Evolutionary conservation across 1,140 invertebrate genomes (phyloP), one percentile per base, ranked within the genome.

Genomic region (Triops longicaudatus): DNA sequence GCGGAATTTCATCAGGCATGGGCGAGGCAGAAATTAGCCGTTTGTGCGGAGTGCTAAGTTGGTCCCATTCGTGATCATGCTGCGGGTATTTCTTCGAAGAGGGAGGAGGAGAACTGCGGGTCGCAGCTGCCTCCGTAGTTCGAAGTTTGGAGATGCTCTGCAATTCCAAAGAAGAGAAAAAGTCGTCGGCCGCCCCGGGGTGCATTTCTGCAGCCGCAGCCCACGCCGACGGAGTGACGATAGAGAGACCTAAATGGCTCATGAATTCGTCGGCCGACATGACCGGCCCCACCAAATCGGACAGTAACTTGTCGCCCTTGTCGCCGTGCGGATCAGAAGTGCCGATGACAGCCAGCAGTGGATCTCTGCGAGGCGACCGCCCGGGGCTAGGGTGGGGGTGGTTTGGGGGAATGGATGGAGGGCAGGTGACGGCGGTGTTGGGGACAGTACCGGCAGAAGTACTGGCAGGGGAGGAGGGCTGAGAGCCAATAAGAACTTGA

Each of bases 111-210:
- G 11, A 26, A 11, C 26, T 2, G 28, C 26, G n/a, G 26, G 74
- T 27, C 4, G 43, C 10, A 41, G n/a, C 31, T 22, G 28, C 76
- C 10, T 27, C 28, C 10, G 44, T 10, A n/a, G 31, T 10, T 0
- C 42, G 27, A 9, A n/a, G 27, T 76, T 63, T 73, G 14, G 50
- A 0, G 22, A 71, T 79, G 79, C 92, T 93, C 82, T 93, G 92
- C 17, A 95, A 83, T 82, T 94, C 91, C 28, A 96, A 83, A 0
- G 91, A 93, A 27, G 90, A 93, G 81, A 95, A 96, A 81, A 95
- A 95, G 17, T 92, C 89, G 81, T 93, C 92, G 0, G 92, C 91
- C 43, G 91, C 91, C 6, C 92, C 50, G 14, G 76, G 76, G 71
- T 72, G 37, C 27, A 75, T 50, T n/a, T 76, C 74, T 1, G n/a